Conservation (phyloP, 2,888 invertebrate genomes). For the Serripes groenlandicus region DNA sequence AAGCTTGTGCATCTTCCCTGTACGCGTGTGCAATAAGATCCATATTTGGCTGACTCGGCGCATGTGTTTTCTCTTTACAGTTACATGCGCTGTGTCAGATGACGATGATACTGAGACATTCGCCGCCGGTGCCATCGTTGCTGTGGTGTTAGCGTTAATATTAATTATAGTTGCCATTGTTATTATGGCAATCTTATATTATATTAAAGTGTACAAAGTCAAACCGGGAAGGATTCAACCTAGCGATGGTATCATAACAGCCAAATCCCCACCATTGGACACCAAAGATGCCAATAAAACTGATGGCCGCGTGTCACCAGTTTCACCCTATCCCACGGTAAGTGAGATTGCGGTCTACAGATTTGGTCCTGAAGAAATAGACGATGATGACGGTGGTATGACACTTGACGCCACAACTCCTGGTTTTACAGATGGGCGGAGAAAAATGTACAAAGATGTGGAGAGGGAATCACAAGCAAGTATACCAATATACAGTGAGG, state of each 20-base stretch:
- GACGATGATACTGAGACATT: not conserved
- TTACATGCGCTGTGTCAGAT: conserved; percentile 6
- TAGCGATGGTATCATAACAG: conserved; percentile 32
- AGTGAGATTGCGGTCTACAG: conserved; percentile 68
- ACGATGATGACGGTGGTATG: conserved; percentile 68
- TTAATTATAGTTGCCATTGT: conserved; percentile 47
- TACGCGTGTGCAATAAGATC: no score
- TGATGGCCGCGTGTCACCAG: conserved; percentile 63
- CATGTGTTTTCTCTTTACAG: conserved; percentile 9
- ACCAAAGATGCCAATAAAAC: conserved; percentile 50
- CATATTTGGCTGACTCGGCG: no score
- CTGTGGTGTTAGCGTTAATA: conserved; percentile 57
- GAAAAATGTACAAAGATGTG: conserved; percentile 61
- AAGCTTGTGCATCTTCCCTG: no score
- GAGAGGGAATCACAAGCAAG: conserved; percentile 63
- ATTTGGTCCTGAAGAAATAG: conserved; percentile 69
- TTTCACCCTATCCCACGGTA: conserved; percentile 69
- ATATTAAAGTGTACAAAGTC: conserved; percentile 59
- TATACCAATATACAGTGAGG: conserved; percentile 69
- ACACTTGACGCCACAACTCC: conserved; percentile 65
- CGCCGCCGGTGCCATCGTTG: conserved; percentile 51
- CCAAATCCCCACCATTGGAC: conserved; percentile 62
- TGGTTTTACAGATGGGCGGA: conserved; percentile 62
- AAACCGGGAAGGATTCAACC: conserved; percentile 56
- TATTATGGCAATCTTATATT: conserved; percentile 54